A percentile compares a stretch with the other conserved stretches of the same genome.
phyloP scores from a whole-genome alignment of 1,140 invertebrate genomes.

The Venustaconcha ellipsiformis region DNA sequence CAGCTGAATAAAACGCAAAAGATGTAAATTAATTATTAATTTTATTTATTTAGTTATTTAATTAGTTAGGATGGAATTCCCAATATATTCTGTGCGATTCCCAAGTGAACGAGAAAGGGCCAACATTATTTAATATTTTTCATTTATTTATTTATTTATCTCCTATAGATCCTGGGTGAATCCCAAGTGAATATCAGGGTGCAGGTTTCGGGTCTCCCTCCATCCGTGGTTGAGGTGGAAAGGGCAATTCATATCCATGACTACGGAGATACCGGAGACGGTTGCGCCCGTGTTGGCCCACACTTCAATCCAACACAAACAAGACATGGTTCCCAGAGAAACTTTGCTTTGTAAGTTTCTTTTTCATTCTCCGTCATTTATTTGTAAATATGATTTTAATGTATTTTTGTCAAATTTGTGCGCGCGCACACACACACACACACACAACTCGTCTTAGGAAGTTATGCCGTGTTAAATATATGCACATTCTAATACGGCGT shows the following conservation, averaged over 20 bases:
- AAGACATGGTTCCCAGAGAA: slow-evolving; percentile 41
- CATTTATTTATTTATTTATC: no score
- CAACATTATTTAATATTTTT: no score
- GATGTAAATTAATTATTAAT: no score
- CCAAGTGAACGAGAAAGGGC: no score
- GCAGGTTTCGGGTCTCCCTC: slow-evolving; percentile 40
- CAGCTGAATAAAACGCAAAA: no score
- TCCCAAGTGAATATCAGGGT: slow-evolving; percentile 41
- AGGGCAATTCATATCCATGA: slow-evolving; percentile 46
- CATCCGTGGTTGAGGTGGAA: slow-evolving; percentile 35
- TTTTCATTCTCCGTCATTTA: no score
- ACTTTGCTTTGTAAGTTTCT: slow-evolving; percentile 42
- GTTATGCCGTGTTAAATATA: not conserved
- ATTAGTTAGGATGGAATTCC: no score
- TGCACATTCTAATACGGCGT: not conserved
- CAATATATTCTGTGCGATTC: no score
- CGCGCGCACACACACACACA: not conserved
- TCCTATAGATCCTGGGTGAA: not conserved
- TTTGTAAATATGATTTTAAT: not conserved
- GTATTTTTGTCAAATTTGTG: not conserved
- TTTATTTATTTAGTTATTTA: no score
- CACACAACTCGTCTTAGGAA: not conserved
- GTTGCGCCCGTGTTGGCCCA: slow-evolving; percentile 40
- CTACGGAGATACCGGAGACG: slow-evolving; percentile 39
- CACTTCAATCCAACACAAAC: slow-evolving; percentile 43